phyloP scores from a whole-genome alignment of 2,888 invertebrate genomes.

The Nemurella pictetii region DNA sequence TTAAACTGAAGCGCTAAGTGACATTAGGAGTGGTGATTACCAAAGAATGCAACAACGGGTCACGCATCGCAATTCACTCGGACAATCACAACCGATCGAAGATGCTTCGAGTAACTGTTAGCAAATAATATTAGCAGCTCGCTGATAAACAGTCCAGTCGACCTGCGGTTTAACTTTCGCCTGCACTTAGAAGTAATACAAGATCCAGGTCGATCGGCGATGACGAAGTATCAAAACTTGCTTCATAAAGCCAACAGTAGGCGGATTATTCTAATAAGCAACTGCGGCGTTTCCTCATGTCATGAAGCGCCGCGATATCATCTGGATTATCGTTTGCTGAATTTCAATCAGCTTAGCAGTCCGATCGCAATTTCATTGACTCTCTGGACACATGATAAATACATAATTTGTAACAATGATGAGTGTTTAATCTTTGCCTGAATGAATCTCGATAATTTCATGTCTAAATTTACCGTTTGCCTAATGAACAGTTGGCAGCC shows the following conservation, averaged over 20 bases:
- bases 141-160: slow-evolving; percentile 1
- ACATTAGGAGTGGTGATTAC: neutral
- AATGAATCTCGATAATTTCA: neutral
- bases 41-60: neutral
- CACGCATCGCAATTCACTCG: neutral
- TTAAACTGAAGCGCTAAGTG: neutral
- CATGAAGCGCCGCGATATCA: neutral
- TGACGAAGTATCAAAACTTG: slow-evolving; percentile 19
- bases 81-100: neutral
- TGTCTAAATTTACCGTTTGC: neutral
- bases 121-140: neutral
- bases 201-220: slow-evolving; percentile 21
- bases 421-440: neutral
- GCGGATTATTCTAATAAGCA: slow-evolving; percentile 12
- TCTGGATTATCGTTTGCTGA: neutral
- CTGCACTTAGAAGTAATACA: slow-evolving; percentile 4
- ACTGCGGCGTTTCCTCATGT: neutral
- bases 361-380: neutral
- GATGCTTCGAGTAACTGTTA: neutral
- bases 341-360: neutral
- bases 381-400: neutral
- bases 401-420: neutral
- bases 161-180: slow-evolving; percentile 24
- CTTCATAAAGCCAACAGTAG: neutral
- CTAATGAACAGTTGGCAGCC: neutral